These are phyloP conservation scores for Phodopus roborovskii DNA, from an alignment of 2,113 vertebrate genomes.

Conservation along the genomic window DNA sequence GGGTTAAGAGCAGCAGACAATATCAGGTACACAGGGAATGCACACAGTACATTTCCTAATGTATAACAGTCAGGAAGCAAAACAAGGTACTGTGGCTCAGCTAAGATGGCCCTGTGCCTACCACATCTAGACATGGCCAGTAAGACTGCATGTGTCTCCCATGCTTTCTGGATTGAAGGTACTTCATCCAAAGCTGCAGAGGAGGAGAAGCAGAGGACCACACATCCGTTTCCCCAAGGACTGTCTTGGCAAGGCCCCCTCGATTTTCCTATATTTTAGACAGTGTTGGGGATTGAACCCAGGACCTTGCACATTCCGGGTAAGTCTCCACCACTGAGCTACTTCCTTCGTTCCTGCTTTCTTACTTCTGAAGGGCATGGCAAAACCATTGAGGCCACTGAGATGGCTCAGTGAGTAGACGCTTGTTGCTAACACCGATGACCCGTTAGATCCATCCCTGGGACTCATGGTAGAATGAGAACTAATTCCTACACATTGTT, in stretches of 20 bases:
- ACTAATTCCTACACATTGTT: background rate
- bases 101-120: background rate
- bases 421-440: background rate
- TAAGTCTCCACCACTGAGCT: background rate
- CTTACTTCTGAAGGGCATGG: background rate
- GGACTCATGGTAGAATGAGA: background rate
- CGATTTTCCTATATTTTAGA: background rate
- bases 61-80: background rate
- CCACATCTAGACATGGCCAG: background rate
- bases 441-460: background rate
- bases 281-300: background rate
- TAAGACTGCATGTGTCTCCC: background rate
- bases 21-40: background rate
- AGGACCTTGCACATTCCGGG: background rate
- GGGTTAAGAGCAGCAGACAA: background rate
- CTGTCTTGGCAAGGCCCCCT: background rate
- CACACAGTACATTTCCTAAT: background rate
- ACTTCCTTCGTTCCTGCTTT: background rate
- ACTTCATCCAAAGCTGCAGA: background rate
- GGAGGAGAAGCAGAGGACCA: background rate
- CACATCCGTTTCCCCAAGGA: accelerated
- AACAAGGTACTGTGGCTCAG: accelerated
- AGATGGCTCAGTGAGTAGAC: background rate
- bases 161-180: background rate
- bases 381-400: background rate